phyloP scores from a whole-genome alignment of 2,888 invertebrate genomes.

The Sinhomidia bicolor region DNA sequence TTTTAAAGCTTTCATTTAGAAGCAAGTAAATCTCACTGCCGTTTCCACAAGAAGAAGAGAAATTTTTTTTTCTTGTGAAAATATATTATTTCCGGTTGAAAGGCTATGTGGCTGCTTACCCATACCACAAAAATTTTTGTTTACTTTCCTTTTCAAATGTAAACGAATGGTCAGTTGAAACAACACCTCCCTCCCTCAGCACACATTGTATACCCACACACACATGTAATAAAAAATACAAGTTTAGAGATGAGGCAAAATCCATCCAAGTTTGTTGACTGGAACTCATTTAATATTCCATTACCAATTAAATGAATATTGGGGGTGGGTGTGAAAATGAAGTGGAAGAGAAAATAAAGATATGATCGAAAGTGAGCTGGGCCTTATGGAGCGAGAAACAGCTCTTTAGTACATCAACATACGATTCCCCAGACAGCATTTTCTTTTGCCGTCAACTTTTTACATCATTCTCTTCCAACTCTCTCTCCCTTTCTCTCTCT shows the following conservation, averaged over 20 bases:
- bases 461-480: conserved; percentile 13
- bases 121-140: conserved; percentile 3
- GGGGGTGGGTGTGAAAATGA: conserved; percentile 67
- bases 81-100: neutral
- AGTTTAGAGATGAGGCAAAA: neutral
- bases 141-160: neutral
- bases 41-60: no score
- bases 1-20: conserved; percentile 65
- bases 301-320: conserved; percentile 74
- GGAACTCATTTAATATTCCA: conserved; percentile 73
- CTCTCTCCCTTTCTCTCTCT: no score
- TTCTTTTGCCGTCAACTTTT: conserved; percentile 49
- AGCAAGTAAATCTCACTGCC: neutral
- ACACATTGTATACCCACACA: neutral
- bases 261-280: neutral
- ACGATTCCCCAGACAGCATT: conserved; percentile 59
- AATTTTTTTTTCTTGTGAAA: no score
- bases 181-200: neutral
- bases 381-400: conserved; percentile 46
- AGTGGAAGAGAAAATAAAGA: conserved; percentile 59
- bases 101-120: neutral
- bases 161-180: conserved; percentile 19
- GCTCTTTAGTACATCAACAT: conserved; percentile 19
- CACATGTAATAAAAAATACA: neutral
- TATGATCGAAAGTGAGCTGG: conserved; percentile 70